Base-by-base conservation (phyloP, 2,113 vertebrate species). In the Oryzias celebensis region DNA sequence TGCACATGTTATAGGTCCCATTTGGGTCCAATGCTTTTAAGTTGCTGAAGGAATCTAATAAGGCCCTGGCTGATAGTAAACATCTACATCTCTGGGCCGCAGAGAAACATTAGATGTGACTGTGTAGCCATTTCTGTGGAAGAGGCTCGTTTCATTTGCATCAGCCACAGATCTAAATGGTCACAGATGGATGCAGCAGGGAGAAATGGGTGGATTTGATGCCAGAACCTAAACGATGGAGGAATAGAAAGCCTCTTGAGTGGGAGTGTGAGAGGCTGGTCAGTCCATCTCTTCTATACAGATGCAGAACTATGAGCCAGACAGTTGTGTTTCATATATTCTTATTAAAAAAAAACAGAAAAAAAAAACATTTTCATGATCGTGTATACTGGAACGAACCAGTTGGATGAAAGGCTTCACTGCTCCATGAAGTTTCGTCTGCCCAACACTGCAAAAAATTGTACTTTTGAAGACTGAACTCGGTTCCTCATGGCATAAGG, bases 1-100 rank as follows among this genome's bases (percentile, higher is more conserved):
- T 77, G 73, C 77, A 77, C 80, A 69, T 82, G 89, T 90, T 86
- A 88, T 84, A 65, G 84, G 67, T 77, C 74, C 82, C 70, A 84
- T 85, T 88, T 80, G 79, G 81, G 73, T 59, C 3, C 75, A 66
- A 74, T 77, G 85, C 88, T 90, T 90, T 91, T 86, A 88, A 84
- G 86, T 85, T 77, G 83, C 84, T 76, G 68, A 77, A 80, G 80
- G 84, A 91, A 88, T 84, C 77, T 71, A 86, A 86, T 81, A 84
- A 79, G 74, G 80, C 75, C 72, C 77, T 14, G 55, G 68, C 66
- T 58, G 62, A 80, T 81, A 80, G 80, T 91, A 89, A 91, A 88
- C 82, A 85, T 85, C 75, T 77, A 78, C 81, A 77, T 83, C 68
- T 68, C 46, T 0, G 58, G 43, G 71, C 64, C 59, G n/a, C 61